Evolutionary conservation across 2,113 vertebrate species (phyloP), one percentile per base, ranked within the genome.

Genomic region (Mirounga angustirostris): DNA sequence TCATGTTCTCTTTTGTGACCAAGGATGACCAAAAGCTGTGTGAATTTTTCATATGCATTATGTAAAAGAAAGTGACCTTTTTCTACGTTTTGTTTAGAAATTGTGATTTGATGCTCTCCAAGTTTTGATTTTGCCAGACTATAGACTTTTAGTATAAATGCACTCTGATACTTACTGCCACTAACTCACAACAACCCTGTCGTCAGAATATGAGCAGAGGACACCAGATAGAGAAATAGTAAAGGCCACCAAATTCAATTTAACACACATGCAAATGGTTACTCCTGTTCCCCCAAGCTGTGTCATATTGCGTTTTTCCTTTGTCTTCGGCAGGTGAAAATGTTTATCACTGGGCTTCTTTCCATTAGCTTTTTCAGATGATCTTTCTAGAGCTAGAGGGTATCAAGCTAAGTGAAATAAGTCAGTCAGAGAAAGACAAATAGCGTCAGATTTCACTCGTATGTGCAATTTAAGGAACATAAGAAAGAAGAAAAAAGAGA

Each of bases 151-250:
- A 18, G 65, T 16, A 7, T 5, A 19, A 14, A 40, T 0, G n/a
- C 30, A n/a, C 8, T 13, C n/a, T 67, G 94, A 4, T 28, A 0
- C 28, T 52, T 63, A n/a, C 56, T 7, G n/a, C 26, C 40, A 0
- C 69, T 43, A 4, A 0, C 69, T 36, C 2, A 7, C 7, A 43
- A 50, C 4, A 16, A 28, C 28, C 1, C 0, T 1, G 15, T 26
- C 4, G 7, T 33, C n/a, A 14, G 67, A 82, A 1, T 3, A 36
- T 1, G 4, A 65, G 22, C n/a, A 0, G 3, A 80, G 33, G 50
- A n/a, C 40, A 1, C n/a, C 1, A 2, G 4, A 22, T 0, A 59
- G 43, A 40, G 16, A 78, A 22, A 36, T 0, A 5, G 6, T 4
- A 36, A 36, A 50, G 58, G 14, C 28, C 7, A 0, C 1, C 1